phyloP scores from a whole-genome alignment of 2,888 invertebrate species.

The Leucania comma region DNA sequence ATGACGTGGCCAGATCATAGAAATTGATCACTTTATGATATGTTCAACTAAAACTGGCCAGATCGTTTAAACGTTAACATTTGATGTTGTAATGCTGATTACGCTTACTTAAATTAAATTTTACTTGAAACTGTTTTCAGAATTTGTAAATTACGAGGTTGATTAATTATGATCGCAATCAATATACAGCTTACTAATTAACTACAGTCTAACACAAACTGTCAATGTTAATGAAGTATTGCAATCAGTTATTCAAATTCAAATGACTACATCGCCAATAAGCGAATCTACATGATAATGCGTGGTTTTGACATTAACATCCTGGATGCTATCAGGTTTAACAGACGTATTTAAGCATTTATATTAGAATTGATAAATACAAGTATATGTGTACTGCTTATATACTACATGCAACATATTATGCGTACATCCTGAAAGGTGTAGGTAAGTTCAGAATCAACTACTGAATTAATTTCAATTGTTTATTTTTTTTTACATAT shows the following conservation, averaged over 20 bases:
- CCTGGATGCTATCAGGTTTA: constrained; percentile 17
- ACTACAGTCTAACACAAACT: neutral
- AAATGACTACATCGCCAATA: constrained; percentile 40
- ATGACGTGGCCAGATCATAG: too few relatives aligned
- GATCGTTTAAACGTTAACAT: too few relatives aligned
- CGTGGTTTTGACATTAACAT: constrained; percentile 35
- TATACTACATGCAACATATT: neutral
- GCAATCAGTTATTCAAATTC: constrained; percentile 45
- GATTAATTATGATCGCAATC: neutral
- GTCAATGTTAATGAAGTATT: constrained; percentile 25
- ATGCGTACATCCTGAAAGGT: too few relatives aligned
- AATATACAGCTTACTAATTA: neutral
- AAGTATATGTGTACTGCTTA: neutral
- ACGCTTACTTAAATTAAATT: too few relatives aligned
- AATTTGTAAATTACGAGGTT: neutral
- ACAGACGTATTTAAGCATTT: neutral
- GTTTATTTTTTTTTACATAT: too few relatives aligned
- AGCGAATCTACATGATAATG: constrained; percentile 56
- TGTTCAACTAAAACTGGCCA: too few relatives aligned
- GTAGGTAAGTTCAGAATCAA: too few relatives aligned
- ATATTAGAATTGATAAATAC: constrained; percentile 3
- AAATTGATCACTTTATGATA: too few relatives aligned
- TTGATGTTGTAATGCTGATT: too few relatives aligned
- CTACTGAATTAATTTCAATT: neutral
- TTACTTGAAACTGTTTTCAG: neutral